Evolutionary conservation across 2,113 vertebrate species (phyloP).

Genomic region (Dolichallabes microphthalmus): DNA sequence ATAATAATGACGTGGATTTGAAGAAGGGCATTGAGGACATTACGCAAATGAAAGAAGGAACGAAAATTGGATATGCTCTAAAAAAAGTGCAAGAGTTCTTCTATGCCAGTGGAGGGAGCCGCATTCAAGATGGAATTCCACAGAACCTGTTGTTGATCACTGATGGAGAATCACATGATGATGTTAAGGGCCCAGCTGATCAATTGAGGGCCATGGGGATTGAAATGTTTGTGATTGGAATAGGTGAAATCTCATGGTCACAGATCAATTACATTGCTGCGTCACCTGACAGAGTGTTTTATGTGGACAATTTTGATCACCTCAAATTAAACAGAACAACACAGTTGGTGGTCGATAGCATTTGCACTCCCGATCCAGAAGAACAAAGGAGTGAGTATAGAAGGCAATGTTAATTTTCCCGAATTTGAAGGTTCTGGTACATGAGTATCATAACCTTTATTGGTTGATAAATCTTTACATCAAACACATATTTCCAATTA

Average conservation of each 20-base stretch:
- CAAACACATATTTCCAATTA: neutral
- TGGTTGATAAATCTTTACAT: neutral
- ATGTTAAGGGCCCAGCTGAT: slow-evolving; percentile 54
- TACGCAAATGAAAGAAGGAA: slow-evolving; percentile 47
- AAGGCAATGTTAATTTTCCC: neutral
- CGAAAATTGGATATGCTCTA: slow-evolving; percentile 66
- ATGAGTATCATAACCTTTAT: neutral
- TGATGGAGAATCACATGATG: slow-evolving; percentile 67
- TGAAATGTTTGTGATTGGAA: slow-evolving; percentile 69
- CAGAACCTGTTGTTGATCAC: slow-evolving; percentile 80
- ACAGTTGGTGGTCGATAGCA: slow-evolving; percentile 60
- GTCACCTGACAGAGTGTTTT: slow-evolving; percentile 55
- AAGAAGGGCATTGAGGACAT: slow-evolving; percentile 60
- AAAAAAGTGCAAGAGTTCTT: slow-evolving; percentile 63
- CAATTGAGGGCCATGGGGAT: slow-evolving; percentile 54
- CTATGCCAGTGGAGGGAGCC: slow-evolving; percentile 59
- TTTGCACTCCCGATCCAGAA: slow-evolving; percentile 54
- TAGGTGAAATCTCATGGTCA: slow-evolving; percentile 58
- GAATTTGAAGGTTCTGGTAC: neutral
- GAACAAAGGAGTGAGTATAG: neutral
- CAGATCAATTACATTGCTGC: slow-evolving; percentile 71
- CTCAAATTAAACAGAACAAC: slow-evolving; percentile 59
- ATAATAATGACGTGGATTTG: slow-evolving; percentile 37
- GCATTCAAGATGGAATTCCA: slow-evolving; percentile 55
- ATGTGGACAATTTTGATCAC: slow-evolving; percentile 59